phyloP scores from a whole-genome alignment of 2,113 vertebrate species.

The Tachycineta bicolor region DNA sequence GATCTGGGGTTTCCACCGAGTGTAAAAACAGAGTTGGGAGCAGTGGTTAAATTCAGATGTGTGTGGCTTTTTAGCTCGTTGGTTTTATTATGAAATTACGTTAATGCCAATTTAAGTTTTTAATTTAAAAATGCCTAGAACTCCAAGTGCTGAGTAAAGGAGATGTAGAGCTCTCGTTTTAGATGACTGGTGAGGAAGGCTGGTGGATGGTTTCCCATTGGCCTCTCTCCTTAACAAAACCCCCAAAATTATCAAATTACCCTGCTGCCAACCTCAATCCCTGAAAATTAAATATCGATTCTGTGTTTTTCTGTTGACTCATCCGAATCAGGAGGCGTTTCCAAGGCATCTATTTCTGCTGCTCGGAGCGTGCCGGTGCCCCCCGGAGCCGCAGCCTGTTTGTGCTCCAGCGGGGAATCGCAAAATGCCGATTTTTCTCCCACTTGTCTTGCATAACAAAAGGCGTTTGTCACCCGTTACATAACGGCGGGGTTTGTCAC shows the following conservation, averaged over 20 bases:
- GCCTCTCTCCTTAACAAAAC: background rate
- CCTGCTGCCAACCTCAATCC: background rate
- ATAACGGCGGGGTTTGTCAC: background rate
- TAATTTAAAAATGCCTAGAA: background rate
- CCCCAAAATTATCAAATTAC: background rate
- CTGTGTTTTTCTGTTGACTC: background rate
- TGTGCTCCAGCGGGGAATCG: constrained; percentile 1
- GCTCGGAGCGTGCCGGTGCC: background rate
- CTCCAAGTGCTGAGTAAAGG: background rate
- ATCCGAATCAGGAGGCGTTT: background rate
- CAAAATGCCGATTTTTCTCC: constrained; percentile 49
- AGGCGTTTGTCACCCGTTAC: constrained; percentile 44
- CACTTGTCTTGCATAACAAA: constrained; percentile 59
- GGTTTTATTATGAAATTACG: background rate
- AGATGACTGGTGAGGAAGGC: background rate
- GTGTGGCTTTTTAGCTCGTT: background rate
- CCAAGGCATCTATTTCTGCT: background rate
- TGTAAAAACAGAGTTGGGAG: background rate
- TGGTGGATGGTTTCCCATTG: background rate
- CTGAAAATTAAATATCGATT: background rate
- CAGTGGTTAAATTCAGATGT: background rate
- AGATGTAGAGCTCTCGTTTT: background rate
- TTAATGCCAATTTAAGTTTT: background rate
- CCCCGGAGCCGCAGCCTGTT: background rate
- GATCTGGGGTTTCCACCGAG: background rate